Base-by-base conservation (phyloP, 1,140 invertebrate genomes). In the Akabosia matsudoensis region DNA sequence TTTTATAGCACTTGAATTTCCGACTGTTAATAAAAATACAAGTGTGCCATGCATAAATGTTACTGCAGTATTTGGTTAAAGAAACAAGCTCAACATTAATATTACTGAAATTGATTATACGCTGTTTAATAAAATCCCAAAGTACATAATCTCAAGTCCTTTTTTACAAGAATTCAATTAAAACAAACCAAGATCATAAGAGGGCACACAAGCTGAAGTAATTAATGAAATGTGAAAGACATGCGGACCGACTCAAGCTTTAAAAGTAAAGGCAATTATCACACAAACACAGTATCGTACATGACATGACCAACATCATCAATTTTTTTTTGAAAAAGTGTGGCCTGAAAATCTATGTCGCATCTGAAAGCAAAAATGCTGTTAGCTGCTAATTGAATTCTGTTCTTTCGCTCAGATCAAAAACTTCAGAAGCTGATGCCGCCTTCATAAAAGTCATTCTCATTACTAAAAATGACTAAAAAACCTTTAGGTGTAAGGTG, bases 151-250 rank as follows among this genome's bases (percentile, higher is more conserved):
- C 37, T 10, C 7, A 10, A 45, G 37, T 45, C 7, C 7, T 45
- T 45, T 7, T 7, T 45, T 45, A n/a, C n/a, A n/a, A n/a, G 37
- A 45, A 45, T 45, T 45, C 37, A 45, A 45, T 45, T 45, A 45
- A 45, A 45, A 45, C 7, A 56, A 22, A 16, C 22, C 24, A 22
- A 22, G 54, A 56, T 56, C 54, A 56, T 22, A 56, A 16, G 54
- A 24, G 54, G 54, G 54, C 54, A 56, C 13, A 56, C 4, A 56
- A 56, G 54, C 54, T n/a, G 54, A 56, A 56, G 54, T 56, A 56
- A 56, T 56, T 56, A 56, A 56, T 56, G 54, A 22, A 56, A 56
- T 56, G 54, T 56, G 54, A 56, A 56, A n/a, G 54, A 56, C 54
- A 56, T 56, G 54, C 24, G 54, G 54, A 56, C 54, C 54, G 54